phyloP scores from a whole-genome alignment of 2,113 vertebrate species.

The Etheostoma spectabile region DNA sequence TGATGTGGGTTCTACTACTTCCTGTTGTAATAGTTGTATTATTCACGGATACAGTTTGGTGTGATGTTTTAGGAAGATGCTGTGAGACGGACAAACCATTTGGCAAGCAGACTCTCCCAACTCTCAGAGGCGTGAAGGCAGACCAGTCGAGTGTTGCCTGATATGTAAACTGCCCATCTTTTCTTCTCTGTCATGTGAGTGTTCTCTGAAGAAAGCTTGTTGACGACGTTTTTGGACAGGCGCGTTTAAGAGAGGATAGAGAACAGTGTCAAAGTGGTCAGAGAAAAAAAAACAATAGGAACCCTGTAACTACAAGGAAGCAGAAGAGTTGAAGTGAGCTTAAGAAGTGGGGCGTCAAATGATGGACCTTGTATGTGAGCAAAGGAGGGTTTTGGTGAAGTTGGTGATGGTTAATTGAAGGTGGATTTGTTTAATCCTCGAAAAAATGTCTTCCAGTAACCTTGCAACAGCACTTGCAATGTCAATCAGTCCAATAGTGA shows the following conservation, averaged over 20 bases:
- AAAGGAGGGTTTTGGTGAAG: constrained; percentile 55
- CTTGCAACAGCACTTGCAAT: constrained; percentile 37
- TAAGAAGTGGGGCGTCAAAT: neutral
- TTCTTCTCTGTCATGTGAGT: neutral
- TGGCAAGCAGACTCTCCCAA: constrained; percentile 19
- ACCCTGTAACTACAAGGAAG: neutral
- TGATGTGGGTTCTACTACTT: constrained; percentile 5
- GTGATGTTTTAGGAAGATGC: neutral
- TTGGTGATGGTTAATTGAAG: constrained; percentile 48
- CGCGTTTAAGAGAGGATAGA: constrained; percentile 33
- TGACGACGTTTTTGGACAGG: constrained; percentile 28
- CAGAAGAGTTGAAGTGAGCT: neutral
- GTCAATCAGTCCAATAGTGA: constrained; percentile 54
- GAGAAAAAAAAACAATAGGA: constrained; percentile 29
- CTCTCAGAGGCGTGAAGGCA: constrained; percentile 36
- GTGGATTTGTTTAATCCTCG: constrained; percentile 40
- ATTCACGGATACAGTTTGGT: constrained; percentile 15
- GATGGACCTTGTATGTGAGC: constrained; percentile 12
- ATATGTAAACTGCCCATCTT: constrained; percentile 15
- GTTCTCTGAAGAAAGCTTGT: constrained; percentile 10
- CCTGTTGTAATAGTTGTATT: constrained; percentile 18
- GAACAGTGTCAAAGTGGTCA: constrained; percentile 22
- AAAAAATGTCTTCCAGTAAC: constrained; percentile 69
- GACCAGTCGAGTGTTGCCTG: constrained; percentile 10
- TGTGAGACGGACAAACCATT: neutral